Evolutionary conservation across 2,113 vertebrate species (phyloP).

Genomic region (Thalassarche chlororhynchos): DNA sequence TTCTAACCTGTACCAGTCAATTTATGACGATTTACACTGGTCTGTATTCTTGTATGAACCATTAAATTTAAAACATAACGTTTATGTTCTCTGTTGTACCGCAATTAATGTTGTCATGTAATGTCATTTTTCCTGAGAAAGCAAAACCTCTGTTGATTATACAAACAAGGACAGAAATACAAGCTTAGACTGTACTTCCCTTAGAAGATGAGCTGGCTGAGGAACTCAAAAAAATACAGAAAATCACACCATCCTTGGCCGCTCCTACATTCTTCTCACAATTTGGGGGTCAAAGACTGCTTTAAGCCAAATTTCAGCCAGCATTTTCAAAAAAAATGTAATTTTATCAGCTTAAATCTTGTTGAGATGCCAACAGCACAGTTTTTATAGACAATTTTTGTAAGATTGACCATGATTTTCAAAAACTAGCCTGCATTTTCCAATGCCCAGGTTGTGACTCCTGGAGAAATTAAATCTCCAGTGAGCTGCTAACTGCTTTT

Average conservation of each 20-base stretch:
- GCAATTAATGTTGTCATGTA: neutral
- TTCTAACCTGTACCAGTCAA: neutral
- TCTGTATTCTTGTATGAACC: neutral
- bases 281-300: neutral
- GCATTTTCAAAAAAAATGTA: neutral
- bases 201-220: neutral
- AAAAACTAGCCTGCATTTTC: neutral
- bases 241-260: neutral
- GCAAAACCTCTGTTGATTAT: neutral
- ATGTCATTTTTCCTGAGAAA: neutral
- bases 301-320: neutral
- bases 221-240: neutral
- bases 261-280: neutral
- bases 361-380: neutral
- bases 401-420: accelerated
- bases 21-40: neutral
- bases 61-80: neutral
- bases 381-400: neutral
- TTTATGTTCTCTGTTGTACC: neutral
- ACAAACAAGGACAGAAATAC: neutral
- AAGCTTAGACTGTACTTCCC: neutral
- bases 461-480: neutral
- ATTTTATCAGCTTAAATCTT: neutral
- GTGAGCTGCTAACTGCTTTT: neutral
- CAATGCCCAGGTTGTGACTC: neutral